Conservation (phyloP, 2,888 invertebrate genomes). For the Cryptocheilus praepositus region DNA sequence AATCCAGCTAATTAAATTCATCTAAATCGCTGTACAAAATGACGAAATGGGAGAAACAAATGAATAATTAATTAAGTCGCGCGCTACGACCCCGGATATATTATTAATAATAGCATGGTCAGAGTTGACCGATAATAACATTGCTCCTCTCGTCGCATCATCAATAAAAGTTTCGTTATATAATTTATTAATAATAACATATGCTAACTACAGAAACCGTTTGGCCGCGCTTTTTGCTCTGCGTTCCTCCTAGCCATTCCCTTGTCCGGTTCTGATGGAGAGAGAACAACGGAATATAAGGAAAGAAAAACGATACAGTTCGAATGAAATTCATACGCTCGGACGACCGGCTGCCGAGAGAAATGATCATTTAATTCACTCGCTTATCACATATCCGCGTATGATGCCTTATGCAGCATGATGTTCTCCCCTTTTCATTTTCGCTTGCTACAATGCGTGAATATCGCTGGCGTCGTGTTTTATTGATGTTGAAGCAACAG, state of each 20-base stretch:
- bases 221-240: constrained; percentile 1
- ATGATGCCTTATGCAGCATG: too few relatives aligned
- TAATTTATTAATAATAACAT: constrained; percentile 24
- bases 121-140: constrained; percentile 29
- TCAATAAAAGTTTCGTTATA: constrained; percentile 2
- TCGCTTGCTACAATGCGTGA: too few relatives aligned
- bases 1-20: constrained; percentile 38
- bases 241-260: background rate
- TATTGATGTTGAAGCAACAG: too few relatives aligned
- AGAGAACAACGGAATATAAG: background rate
- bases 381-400: too few relatives aligned
- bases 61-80: constrained; percentile 13
- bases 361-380: too few relatives aligned
- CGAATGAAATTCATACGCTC: too few relatives aligned
- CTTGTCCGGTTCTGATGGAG: too few relatives aligned
- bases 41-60: constrained; percentile 22
- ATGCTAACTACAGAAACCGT: constrained; percentile 22
- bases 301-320: background rate
- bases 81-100: constrained; percentile 5
- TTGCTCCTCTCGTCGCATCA: constrained; percentile 8
- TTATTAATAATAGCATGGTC: constrained; percentile 23
- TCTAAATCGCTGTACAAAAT: constrained; percentile 54
- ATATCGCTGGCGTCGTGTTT: too few relatives aligned
- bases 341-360: too few relatives aligned
- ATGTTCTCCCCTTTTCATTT: too few relatives aligned